Evolutionary conservation across 1,140 invertebrate species (phyloP).

Genomic region (Brachionus paranguensis): DNA sequence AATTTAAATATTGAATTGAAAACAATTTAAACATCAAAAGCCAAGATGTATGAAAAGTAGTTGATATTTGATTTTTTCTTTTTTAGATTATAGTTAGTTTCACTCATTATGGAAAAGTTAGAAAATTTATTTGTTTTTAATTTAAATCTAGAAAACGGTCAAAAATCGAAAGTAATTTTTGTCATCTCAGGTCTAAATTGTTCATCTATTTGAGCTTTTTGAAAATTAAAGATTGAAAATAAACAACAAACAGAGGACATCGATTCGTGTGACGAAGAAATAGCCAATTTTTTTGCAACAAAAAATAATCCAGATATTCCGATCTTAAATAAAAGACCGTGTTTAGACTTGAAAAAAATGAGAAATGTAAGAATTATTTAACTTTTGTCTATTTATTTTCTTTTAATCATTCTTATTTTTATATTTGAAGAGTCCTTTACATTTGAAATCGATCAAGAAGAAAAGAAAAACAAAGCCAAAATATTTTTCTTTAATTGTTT

Average conservation of each 20-base stretch:
- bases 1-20: too few species aligned
- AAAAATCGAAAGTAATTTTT: not conserved
- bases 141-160: not conserved
- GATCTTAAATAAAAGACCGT: not conserved
- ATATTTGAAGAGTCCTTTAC: not conserved
- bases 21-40: not conserved
- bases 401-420: not conserved
- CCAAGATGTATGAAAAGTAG: not conserved
- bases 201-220: not conserved
- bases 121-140: slow-evolving; percentile 9
- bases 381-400: not conserved
- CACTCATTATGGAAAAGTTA: not conserved
- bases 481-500: not conserved
- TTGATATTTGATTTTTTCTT: not conserved
- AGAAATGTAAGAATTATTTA: not conserved
- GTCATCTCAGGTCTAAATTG: not conserved
- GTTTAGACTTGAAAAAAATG: slow-evolving; percentile 30
- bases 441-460: slow-evolving; percentile 20
- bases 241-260: not conserved
- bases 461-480: not conserved
- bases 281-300: not conserved
- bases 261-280: slow-evolving; percentile 19
- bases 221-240: not conserved
- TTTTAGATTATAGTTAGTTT: not conserved
- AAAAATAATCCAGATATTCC: not conserved